Base-by-base conservation (phyloP, 2,113 vertebrate species). In the Festucalex cinctus region DNA sequence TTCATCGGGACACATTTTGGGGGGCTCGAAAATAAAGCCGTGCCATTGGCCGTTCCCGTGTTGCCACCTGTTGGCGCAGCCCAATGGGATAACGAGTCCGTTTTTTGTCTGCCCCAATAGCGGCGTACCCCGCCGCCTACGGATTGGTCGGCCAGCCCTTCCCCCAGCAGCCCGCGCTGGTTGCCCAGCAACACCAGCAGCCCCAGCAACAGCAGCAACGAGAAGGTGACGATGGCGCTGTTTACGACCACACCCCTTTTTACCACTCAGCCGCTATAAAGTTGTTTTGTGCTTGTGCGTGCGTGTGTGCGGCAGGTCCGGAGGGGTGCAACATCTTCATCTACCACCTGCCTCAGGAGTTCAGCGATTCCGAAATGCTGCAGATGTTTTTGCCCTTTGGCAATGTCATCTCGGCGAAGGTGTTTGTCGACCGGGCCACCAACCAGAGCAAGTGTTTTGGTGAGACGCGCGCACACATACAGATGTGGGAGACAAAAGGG, bases 391-490 rank as follows among this genome's bases (percentile, higher is more conserved):
- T 98, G 68, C 95, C 96, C 69, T 98, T 98, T 71, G 96, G 96
- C 69, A 96, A 97, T 7, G 96, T 98, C 91, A 98, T 98, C 89
- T 98, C 96, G 1, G 95, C 96, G 77, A 98, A 98, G 90, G 96
- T 98, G 84, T 98, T 98, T 80, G 95, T 98, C 78, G 96, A 98
- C 87, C 91, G 96, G 5, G 96, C 96, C 80, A 98, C 96, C 89
- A 98, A 98, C 89, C 96, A 98, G 93, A 98, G 96, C 93, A 98
- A 98, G 89, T 98, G 96, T 90, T 98, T 98, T 76, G 95, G 96
- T 97, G 88, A 92, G 95, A 83, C 77, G 43, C 35, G 1, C 32
- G 63, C 54, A 63, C 1, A 9, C 37, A 2, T 32, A 65, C 49
- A 62, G 0, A 22, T 20, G 12, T 28, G 3, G 39, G 3, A 62